A percentile compares a stretch with the other conserved stretches of the same genome.
Evolutionary conservation across 2,113 vertebrate species (phyloP).

Genomic region (Pollachius pollachius): DNA sequence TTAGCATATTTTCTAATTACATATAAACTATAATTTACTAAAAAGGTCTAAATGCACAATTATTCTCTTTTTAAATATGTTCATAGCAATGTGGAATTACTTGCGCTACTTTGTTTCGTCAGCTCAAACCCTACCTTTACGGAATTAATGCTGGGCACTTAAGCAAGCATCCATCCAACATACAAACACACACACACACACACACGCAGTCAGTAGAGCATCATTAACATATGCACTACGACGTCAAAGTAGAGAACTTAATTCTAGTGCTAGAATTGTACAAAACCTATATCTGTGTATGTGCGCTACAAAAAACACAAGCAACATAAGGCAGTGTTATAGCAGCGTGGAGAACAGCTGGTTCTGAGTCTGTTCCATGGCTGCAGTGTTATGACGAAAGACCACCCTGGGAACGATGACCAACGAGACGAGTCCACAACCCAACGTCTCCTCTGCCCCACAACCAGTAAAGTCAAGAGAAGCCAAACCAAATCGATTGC

Average conservation of each 20-base stretch:
- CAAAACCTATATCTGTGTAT: not conserved
- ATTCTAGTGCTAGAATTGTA: too few relatives aligned
- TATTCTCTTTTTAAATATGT: too few relatives aligned
- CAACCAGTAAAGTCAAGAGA: conserved; percentile 55
- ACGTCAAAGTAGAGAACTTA: not conserved
- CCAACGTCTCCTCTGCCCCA: conserved; percentile 45
- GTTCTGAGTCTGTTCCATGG: too few relatives aligned
- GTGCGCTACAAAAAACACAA: conserved; percentile 27
- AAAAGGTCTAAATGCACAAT: too few relatives aligned
- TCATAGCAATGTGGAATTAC: too few relatives aligned
- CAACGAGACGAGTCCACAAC: conserved; percentile 29
- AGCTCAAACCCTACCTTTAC: too few relatives aligned
- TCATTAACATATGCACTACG: conserved; percentile 22
- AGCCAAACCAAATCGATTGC: conserved; percentile 56
- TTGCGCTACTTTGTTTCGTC: too few relatives aligned
- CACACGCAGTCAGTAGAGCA: conserved; percentile 19
- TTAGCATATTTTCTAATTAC: too few relatives aligned
- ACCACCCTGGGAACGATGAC: conserved; percentile 30
- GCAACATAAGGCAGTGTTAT: conserved; percentile 36
- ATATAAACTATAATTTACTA: too few relatives aligned
- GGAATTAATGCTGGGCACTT: too few relatives aligned
- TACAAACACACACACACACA: conserved; percentile 29
- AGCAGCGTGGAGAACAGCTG: too few relatives aligned
- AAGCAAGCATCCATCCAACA: too few relatives aligned
- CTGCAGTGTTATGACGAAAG: not conserved